Evolutionary conservation across 1,140 invertebrate genomes (phyloP), one percentile per base, ranked within the genome.

Genomic region (Rhopalosiphum maidis): DNA sequence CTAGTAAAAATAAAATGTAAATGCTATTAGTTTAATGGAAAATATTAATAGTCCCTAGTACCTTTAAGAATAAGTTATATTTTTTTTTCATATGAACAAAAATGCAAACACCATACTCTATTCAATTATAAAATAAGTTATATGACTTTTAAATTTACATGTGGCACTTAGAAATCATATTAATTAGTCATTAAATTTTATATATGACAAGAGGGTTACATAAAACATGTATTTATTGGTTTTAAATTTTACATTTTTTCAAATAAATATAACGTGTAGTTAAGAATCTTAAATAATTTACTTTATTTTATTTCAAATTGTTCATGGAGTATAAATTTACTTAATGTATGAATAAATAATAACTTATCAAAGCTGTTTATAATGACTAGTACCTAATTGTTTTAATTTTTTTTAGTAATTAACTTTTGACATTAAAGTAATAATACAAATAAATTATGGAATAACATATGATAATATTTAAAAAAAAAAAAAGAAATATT

Each of bases 1-100:
- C 21, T 87, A 87, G 22, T 86, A 51, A 51, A 87, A 87, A 87
- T 25, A n/a, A 85, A 85, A 85, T 41, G 9, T 23, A 83, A 83
- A 83, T 83, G 77, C 35, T 83, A 83, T 83, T 83, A 83, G 35
- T 37, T 83, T 83, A 83, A 83, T 83, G 60, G n/a, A 83, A 43
- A 85, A 30, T 85, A 85, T 43, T 41, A 43, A 43, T 37, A 85
- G 83, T 77, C 4, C n/a, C 30, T 21, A 77, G 41, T 85, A 85
- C 21, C 77, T 37, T 30, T 0, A 77, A 77, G 30, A 68, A 68
- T n/a, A 77, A n/a, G 30, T 18, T 77, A 18, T 15, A 77, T 77
- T n/a, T 35, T 77, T 35, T 77, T 77, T 18, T 6, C 11, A 0
- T 35, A 77, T 35, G 18, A n/a, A 77, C 18, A 8, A n/a, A n/a